phyloP scores from a whole-genome alignment of 2,888 invertebrate genomes.

The Loripinus fragilis region DNA sequence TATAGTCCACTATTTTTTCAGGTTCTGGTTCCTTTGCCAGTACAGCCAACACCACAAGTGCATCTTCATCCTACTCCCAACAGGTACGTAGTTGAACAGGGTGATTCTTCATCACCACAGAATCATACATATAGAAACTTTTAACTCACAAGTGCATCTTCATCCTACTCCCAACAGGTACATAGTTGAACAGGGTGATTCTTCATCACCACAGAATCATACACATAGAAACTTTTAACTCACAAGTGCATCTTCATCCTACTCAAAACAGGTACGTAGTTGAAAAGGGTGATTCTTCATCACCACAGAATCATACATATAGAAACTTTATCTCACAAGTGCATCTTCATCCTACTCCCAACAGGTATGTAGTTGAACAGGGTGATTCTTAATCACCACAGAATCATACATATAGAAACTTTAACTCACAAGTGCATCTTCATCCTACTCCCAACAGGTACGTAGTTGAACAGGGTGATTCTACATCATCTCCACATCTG shows the following conservation, averaged over 20 bases:
- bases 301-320: no score
- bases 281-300: no score
- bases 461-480: no score
- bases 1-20: slow-evolving; percentile 14
- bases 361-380: slow-evolving; percentile 35
- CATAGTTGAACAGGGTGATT: no score
- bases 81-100: slow-evolving; percentile 33
- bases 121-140: no score
- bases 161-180: slow-evolving; percentile 54
- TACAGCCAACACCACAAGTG: slow-evolving; percentile 42
- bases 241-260: slow-evolving; percentile 47
- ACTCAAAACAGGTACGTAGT: slow-evolving; percentile 53
- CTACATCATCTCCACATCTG: no score
- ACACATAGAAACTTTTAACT: no score
- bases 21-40: slow-evolving; percentile 24
- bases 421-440: slow-evolving; percentile 48
- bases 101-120: no score
- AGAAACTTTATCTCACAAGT: no score
- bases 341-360: slow-evolving; percentile 50
- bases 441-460: slow-evolving; percentile 54
- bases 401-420: no score
- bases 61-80: slow-evolving; percentile 51
- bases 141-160: slow-evolving; percentile 48
- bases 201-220: no score
- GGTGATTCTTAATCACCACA: no score